Conservation (phyloP, 2,888 invertebrate genomes). For the Brachycybe producta region DNA sequence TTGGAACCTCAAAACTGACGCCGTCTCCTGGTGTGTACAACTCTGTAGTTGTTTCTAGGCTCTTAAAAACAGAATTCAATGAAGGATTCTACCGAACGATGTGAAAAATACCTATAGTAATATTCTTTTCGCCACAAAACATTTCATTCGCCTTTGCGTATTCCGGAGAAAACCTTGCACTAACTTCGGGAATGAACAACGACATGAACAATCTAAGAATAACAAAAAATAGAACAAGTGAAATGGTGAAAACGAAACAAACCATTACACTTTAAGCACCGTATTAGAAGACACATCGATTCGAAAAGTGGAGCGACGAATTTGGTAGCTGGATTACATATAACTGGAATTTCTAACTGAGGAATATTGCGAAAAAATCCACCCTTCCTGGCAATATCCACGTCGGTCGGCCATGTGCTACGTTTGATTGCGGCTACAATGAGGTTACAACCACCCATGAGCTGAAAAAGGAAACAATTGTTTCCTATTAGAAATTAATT, state of each 20-base stretch:
- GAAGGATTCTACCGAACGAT: too few species aligned
- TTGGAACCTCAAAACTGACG: too few species aligned
- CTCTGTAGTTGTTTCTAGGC: too few species aligned
- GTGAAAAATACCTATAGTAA: slow-evolving; percentile 60
- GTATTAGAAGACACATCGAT: slow-evolving; percentile 60
- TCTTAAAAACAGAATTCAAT: too few species aligned
- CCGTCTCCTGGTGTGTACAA: too few species aligned
- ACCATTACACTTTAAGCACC: slow-evolving; percentile 36
- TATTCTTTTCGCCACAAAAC: slow-evolving; percentile 60
- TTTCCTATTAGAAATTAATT: not conserved
- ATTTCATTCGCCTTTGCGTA: slow-evolving; percentile 57
- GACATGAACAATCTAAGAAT: slow-evolving; percentile 52
- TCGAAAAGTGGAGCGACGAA: slow-evolving; percentile 70
- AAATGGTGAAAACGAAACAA: not conserved
- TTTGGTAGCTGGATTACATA: slow-evolving; percentile 73
- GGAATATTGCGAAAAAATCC: slow-evolving; percentile 46
- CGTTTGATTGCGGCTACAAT: slow-evolving; percentile 75
- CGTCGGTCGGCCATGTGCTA: slow-evolving; percentile 75
- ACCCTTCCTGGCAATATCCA: slow-evolving; percentile 67
- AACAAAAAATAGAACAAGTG: not conserved
- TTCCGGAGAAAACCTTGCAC: slow-evolving; percentile 36
- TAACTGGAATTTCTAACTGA: slow-evolving; percentile 41
- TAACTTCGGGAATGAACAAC: slow-evolving; percentile 57
- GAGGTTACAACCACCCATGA: slow-evolving; percentile 51
- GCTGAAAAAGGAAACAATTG: slow-evolving; percentile 25